Evolutionary conservation across 2,797 vertebrate species (phyloP), one percentile per base, ranked within the genome.

Genomic region (Acridotheres tristis): DNA sequence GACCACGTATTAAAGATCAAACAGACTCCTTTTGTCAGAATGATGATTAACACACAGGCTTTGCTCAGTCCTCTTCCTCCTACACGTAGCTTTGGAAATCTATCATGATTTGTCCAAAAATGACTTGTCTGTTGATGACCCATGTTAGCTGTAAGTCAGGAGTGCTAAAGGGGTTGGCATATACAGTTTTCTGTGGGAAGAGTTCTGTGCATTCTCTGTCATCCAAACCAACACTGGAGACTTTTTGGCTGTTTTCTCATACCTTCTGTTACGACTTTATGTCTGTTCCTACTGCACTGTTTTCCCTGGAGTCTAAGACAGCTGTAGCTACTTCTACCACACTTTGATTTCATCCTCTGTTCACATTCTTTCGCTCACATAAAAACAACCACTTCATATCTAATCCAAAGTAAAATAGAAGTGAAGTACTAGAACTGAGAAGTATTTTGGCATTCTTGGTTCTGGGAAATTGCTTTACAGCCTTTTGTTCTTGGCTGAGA

Each of bases 81-180:
- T 90, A 85, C 93, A 86, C 75, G 21, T 30, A 48, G 80, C 72
- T 95, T 85, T 89, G 78, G 69, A 90, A 94, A 94, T 86, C 65
- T 51, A 81, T 89, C 43, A 18, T 82, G 71, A 67, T 94, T 92
- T 93, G 43, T 74, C 88, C 88, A 67, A 90, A 95, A 96, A 82
- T 66, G 71, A 94, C 90, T 89, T 93, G 66, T 74, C 76, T 96
- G 68, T 66, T 90, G 74, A 84, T 92, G 93, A 92, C 93, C 96
- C 61, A 47, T 38, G 89, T 82, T 88, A 94, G 76, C 73, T 88
- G 26, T 82, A 89, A 91, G 88, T 95, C 10, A 4, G 81, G 48
- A 92, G 67, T 40, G 69, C 45, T 96, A 66, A 77, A 85, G 66
- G 87, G 55, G 61, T 55, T 55, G 19, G 65, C 58, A 57, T 14